Evolutionary conservation across 2,888 invertebrate species (phyloP).

Genomic region (Subacronicta megacephala): DNA sequence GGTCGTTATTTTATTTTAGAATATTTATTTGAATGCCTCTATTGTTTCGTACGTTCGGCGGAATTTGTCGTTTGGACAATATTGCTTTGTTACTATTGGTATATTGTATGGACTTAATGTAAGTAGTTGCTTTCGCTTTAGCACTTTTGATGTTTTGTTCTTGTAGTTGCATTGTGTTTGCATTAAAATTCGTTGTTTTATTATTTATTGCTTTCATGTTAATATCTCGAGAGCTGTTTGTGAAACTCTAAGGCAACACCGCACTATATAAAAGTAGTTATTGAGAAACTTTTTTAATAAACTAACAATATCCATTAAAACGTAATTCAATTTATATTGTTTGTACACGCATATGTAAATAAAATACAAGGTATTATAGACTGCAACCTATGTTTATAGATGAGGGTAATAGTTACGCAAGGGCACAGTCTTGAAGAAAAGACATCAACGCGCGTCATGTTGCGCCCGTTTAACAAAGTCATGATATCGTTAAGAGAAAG

Average conservation of each 20-base stretch:
- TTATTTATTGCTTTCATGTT: conserved; percentile 32
- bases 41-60: conserved; percentile 72
- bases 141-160: conserved; percentile 53
- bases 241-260: conserved; percentile 5
- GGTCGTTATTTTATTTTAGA: conserved; percentile 68
- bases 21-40: conserved; percentile 75
- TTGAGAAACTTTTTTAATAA: conserved; percentile 1
- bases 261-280: too few relatives aligned
- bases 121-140: conserved; percentile 63
- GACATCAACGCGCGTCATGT: conserved; percentile 74
- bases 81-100: conserved; percentile 60
- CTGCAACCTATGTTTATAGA: neutral
- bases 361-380: neutral
- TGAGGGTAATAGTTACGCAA: conserved; percentile 2
- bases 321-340: neutral
- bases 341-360: neutral
- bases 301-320: neutral
- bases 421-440: conserved; percentile 59
- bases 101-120: conserved; percentile 70
- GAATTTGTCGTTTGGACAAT: conserved; percentile 66
- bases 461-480: conserved; percentile 4
- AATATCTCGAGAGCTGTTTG: conserved; percentile 12
- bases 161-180: conserved; percentile 48
- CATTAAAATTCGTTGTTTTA: conserved; percentile 40
- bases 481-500: neutral